phyloP scores from a whole-genome alignment of 2,797 vertebrate species.

The Sebastes vulpes region DNA sequence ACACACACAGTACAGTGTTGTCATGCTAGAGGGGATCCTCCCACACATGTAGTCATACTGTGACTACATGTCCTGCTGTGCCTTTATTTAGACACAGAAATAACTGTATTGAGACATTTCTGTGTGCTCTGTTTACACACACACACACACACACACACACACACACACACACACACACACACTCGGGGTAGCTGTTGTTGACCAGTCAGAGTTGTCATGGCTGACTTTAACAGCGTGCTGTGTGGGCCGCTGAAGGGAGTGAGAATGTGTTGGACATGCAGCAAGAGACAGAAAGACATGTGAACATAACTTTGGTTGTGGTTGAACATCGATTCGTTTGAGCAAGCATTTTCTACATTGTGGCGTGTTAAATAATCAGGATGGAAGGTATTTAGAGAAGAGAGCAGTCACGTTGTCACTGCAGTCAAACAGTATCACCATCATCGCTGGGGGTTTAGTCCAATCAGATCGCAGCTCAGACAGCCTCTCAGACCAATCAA shows the following conservation, averaged over 20 bases:
- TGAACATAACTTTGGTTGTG: neutral
- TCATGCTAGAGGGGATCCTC: conserved; percentile 24
- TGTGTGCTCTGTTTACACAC: neutral
- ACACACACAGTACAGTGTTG: neutral
- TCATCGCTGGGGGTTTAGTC: too few species aligned
- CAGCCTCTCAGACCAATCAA: too few species aligned
- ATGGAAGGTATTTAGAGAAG: too few species aligned
- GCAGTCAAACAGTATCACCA: too few species aligned
- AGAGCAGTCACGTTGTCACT: too few species aligned
- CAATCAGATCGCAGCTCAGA: too few species aligned
- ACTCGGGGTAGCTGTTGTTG: neutral
- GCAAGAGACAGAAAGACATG: neutral
- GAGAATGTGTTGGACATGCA: neutral
- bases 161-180: neutral
- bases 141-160: neutral
- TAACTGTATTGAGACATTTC: conserved; percentile 8
- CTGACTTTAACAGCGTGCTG: neutral
- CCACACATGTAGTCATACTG: conserved; percentile 39
- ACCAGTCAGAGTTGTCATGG: neutral
- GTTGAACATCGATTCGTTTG: neutral
- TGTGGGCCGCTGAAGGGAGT: neutral
- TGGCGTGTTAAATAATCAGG: neutral
- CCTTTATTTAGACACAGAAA: conserved; percentile 19
- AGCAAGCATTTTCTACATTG: neutral
- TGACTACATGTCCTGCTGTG: conserved; percentile 14